Evolutionary conservation across 2,888 invertebrate species (phyloP), one percentile per base, ranked within the genome.

Genomic region (Coleophora deauratella): DNA sequence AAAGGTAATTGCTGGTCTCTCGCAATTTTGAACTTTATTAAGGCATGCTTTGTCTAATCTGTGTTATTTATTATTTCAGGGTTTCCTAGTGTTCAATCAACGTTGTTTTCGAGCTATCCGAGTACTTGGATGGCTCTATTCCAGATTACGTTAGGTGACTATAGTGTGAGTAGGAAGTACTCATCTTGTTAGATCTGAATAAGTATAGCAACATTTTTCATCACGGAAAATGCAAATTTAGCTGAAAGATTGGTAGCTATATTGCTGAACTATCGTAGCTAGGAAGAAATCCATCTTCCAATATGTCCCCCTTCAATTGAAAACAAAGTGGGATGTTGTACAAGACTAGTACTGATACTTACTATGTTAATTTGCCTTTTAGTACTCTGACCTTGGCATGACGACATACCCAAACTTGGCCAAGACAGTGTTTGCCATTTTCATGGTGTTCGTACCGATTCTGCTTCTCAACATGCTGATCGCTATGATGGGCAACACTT

Each of bases 401-500:
- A 97, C 97, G 1, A 93, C 95, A 1, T 98, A 98, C 72, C 95
- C 97, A 7, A 93, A 93, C 51, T 85, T 99, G 47, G 94, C 96
- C 15, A 98, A 99, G 86, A 91, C 95, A 0, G 96, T 99, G n/a
- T 99, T 99, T 72, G 93, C 96, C 0, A 88, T 98, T 45, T 99
- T 99, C 72, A 98, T 99, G 97, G 95, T 99, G 42, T 93, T 99
- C 57, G 97, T 99, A 46, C 99, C 99, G 1, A 98, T 99, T 62
- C 84, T 99, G 37, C 84, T 99, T 60, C 89, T 99, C 10, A 99
- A 99, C 90, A 99, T 90, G 90, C 89, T 99, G 75, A 99, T 99
- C 52, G 99, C 99, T 50, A 99, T 99, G 99, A 99, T 99, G 99
- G 99, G 99, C 30, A 99, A 99, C 78, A 99, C 99, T 0, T 99